phyloP scores from a whole-genome alignment of 2,797 vertebrate genomes.

The Bufotes viridis region DNA sequence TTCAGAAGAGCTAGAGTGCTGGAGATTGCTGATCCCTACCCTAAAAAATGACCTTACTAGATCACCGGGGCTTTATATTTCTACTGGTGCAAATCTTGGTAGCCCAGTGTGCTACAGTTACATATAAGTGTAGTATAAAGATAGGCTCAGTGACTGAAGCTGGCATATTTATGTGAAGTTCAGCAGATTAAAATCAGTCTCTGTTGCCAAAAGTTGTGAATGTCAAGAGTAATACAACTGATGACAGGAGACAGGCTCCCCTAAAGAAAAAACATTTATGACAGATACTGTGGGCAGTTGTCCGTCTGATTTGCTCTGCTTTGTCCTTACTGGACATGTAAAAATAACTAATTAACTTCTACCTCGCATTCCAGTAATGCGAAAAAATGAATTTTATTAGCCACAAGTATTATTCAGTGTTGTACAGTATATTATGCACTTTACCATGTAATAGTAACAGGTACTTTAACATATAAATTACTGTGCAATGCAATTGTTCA shows the following conservation, averaged over 20 bases:
- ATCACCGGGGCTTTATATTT: constrained; percentile 19
- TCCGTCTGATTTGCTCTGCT: constrained; percentile 41
- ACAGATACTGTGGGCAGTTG: constrained; percentile 47
- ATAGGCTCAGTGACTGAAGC: constrained; percentile 2
- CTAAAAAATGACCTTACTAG: constrained; percentile 29
- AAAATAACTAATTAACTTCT: too few species aligned
- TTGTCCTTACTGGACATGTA: constrained; percentile 7
- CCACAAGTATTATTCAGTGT: background rate
- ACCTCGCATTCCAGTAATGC: background rate
- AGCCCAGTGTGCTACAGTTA: constrained; percentile 7
- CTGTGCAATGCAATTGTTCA: background rate
- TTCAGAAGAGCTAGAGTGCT: too few species aligned
- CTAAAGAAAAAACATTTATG: constrained; percentile 48
- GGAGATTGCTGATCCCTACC: too few species aligned
- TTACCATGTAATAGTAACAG: background rate
- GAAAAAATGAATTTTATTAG: background rate
- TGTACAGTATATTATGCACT: background rate
- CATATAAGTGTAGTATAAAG: constrained; percentile 8
- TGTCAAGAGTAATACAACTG: constrained; percentile 31
- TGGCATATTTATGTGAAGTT: constrained; percentile 33
- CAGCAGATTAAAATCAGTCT: constrained; percentile 43
- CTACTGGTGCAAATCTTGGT: constrained; percentile 35
- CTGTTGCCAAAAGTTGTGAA: constrained; percentile 27
- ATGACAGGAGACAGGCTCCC: constrained; percentile 27
- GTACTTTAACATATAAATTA: background rate